A percentile compares a stretch with the other conserved stretches of the same genome.
phyloP scores from a whole-genome alignment of 2,113 vertebrate genomes.

The Piliocolobus tephrosceles region DNA sequence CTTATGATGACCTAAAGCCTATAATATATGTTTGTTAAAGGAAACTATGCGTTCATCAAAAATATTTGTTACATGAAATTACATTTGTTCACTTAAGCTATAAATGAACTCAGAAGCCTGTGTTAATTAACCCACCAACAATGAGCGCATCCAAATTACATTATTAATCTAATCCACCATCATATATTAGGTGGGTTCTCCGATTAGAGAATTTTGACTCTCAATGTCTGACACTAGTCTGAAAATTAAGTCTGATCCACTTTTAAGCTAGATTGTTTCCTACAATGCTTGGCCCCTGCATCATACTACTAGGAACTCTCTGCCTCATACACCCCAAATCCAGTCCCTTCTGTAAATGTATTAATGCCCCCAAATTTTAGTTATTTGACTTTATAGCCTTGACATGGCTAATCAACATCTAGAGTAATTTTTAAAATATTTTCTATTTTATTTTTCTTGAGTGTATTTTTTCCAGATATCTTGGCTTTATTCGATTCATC shows the following conservation, averaged over 20 bases:
- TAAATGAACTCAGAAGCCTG: not conserved
- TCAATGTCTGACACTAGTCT: too few species aligned
- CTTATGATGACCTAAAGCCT: not conserved
- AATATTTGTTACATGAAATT: not conserved
- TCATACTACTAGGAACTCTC: not conserved
- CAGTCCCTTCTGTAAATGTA: not conserved
- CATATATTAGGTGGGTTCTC: not conserved
- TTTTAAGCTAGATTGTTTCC: not conserved
- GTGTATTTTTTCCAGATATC: not conserved
- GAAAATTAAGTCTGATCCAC: not conserved
- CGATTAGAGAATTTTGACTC: not conserved
- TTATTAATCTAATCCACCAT: not conserved
- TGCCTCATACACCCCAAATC: not conserved
- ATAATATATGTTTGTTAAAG: not conserved
- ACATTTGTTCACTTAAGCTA: not conserved
- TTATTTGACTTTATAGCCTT: not conserved
- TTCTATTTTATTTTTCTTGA: not conserved
- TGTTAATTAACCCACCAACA: not conserved
- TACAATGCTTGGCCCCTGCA: too few species aligned
- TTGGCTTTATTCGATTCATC: not conserved
- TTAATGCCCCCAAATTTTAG: not conserved
- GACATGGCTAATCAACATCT: not conserved
- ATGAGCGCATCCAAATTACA: not conserved
- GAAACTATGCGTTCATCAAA: conserved; percentile 3
- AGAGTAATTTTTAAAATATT: not conserved